A percentile compares a stretch with the other conserved stretches of the same genome.
phyloP scores from a whole-genome alignment of 1,140 invertebrate genomes.

The Drosophila asahinai region DNA sequence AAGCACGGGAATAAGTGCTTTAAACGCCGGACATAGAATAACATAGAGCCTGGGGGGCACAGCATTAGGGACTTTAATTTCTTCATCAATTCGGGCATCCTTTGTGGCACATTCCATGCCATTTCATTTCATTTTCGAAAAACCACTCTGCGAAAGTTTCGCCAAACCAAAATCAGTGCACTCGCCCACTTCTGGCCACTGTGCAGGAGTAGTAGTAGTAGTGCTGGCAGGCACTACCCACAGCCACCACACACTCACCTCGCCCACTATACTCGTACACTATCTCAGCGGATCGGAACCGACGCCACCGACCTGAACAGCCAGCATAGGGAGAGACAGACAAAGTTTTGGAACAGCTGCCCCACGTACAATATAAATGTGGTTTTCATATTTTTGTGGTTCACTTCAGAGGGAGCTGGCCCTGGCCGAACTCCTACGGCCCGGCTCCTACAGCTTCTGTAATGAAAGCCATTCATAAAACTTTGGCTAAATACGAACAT shows the following conservation, averaged over 20 bases:
- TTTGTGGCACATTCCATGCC: slow-evolving; percentile 46
- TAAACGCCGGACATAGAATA: slow-evolving; percentile 7
- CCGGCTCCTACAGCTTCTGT: slow-evolving; percentile 36
- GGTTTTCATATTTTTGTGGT: slow-evolving; percentile 83
- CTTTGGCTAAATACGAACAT: slow-evolving; percentile 82
- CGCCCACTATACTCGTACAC: slow-evolving; percentile 36
- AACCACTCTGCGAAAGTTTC: slow-evolving; percentile 40
- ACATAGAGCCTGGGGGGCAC: background rate
- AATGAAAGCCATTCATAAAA: slow-evolving; percentile 84
- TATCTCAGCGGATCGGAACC: slow-evolving; percentile 8
- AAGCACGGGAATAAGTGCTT: slow-evolving; percentile 16
- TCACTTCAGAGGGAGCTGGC: slow-evolving; percentile 63
- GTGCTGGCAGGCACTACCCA: slow-evolving; percentile 52
- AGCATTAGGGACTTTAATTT: slow-evolving; percentile 38
- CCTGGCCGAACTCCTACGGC: slow-evolving; percentile 18
- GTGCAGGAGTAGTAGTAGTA: slow-evolving; percentile 34
- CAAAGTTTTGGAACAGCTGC: slow-evolving; percentile 79
- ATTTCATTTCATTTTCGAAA: slow-evolving; percentile 48
- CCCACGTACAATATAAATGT: slow-evolving; percentile 80
- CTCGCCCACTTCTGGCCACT: slow-evolving; percentile 52
- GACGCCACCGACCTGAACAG: slow-evolving; percentile 16
- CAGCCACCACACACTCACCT: slow-evolving; percentile 5
- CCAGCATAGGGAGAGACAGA: slow-evolving; percentile 48
- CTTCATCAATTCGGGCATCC: slow-evolving; percentile 39
- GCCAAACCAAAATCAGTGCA: slow-evolving; percentile 65